These are phyloP conservation scores for Lysiphlebus fabarum DNA, from an alignment of 1,140 invertebrate genomes.

Conservation along the genomic window DNA sequence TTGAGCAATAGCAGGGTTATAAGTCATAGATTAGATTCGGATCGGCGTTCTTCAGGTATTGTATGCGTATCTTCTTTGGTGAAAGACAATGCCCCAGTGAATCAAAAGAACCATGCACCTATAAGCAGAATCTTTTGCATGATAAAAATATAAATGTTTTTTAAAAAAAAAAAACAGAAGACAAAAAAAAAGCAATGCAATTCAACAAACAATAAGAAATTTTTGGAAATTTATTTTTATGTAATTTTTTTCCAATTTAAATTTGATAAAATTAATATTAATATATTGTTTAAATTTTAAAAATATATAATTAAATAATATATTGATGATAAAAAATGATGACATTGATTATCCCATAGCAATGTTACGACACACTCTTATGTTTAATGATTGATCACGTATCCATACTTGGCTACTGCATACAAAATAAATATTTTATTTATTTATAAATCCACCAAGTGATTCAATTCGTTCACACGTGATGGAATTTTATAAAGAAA, in stretches of 20 bases:
- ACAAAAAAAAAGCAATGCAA: no score
- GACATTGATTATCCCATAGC: slow-evolving; percentile 25
- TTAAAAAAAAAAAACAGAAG: no score
- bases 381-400: slow-evolving; percentile 42
- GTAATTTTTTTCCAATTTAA: no score
- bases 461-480: slow-evolving; percentile 47
- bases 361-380: slow-evolving; percentile 13
- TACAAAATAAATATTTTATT: slow-evolving; percentile 42
- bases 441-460: slow-evolving; percentile 48
- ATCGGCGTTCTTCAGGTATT: slow-evolving; percentile 34
- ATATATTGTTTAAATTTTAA: no score
- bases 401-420: slow-evolving; percentile 36
- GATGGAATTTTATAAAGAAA: slow-evolving; percentile 38
- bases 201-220: no score
- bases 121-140: no score
- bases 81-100: slow-evolving; percentile 41
- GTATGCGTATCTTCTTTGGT: slow-evolving; percentile 37
- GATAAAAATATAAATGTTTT: no score
- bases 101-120: slow-evolving; percentile 27
- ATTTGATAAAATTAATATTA: no score
- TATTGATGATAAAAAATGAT: no score
- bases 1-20: slow-evolving; percentile 30
- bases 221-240: no score
- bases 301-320: no score
- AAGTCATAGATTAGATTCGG: slow-evolving; percentile 44